Evolutionary conservation across 2,888 invertebrate species (phyloP), one percentile per base, ranked within the genome.

Genomic region (Alsophila aescularia): DNA sequence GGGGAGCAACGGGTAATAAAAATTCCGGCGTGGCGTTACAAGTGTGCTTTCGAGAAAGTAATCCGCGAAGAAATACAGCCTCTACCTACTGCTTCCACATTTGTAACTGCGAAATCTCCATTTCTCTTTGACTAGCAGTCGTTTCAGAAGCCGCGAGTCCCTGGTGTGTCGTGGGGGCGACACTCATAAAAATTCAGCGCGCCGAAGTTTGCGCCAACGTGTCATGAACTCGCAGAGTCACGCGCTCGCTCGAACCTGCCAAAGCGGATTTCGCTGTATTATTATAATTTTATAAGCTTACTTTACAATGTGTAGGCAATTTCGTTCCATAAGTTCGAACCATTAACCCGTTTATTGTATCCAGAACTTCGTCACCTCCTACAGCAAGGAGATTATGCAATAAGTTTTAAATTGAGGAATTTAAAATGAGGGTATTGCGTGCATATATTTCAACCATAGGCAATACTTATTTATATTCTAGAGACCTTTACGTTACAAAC

Each of bases 101-200:
- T 90, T 88, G 88, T 89, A 88, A 87, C 89, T 77, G 80, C 75
- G 77, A 88, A 89, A 90, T 89, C 87, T 88, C 87, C 87, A 90
- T 90, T 88, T 89, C 87, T 85, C 88, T 89, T 89, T 90, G 88
- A 88, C 85, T 87, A 77, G 77, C 80, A 85, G 87, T 82, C 89
- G 85, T 87, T 88, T 81, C 81, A 79, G 82, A 83, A 83, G 86
- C 84, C 86, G 83, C 69, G 79, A 70, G 79, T 87, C 89, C 87
- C 89, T 69, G 68, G 87, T 79, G 89, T 81, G 83, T 87, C 86
- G 86, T 85, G 73, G 69, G 77, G 76, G 79, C 83, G 86, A 84
- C 85, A 81, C 85, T 88, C 88, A 87, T 90, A 89, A 90, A 89
- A 89, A 88, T 87, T 87, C 85, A 81, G 77, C 77, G 74, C 77